Evolutionary conservation across 2,797 vertebrate species (phyloP), one percentile per base, ranked within the genome.

Genomic region (Poeciliopsis paucimaculata): DNA sequence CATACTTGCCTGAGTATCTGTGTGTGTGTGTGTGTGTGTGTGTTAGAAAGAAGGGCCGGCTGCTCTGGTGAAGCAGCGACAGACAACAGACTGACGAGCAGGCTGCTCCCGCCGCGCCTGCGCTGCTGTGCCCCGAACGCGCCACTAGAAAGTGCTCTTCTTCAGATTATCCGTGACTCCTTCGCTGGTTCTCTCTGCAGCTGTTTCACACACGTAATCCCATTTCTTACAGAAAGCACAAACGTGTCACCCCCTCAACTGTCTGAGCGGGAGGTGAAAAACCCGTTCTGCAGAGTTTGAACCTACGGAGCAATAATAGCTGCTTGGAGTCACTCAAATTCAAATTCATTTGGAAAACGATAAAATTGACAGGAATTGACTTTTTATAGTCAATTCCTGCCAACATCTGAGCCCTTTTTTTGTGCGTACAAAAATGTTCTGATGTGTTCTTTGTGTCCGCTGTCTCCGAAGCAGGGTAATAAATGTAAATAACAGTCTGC

Each of bases 61-160:
- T 90, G 91, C 85, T 92, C 0, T 81, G 90, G 87, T 80, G 89
- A 88, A 87, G 82, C 87, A 72, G 92, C 77, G 91, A 91, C 93
- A 94, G 94, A 94, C 94, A 77, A 81, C 92, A 93, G 91, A 91
- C 83, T 77, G 91, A 82, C 86, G 86, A 79, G 83, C 92, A 82
- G 90, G 84, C 92, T 93, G 90, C 91, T 92, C 92, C 91, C 45
- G 86, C 87, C 84, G 89, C 84, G 91, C 73, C 77, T 23, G 41
- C 80, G 76, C 84, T 96, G 97, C 91, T 94, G 93, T 97, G 95
- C 93, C 92, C 90, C 81, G 78, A 90, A 87, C 60, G 84, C 93
- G 82, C 97, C 97, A 93, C 97, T 97, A 97, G 97, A 95, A 96
- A 96, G 96, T 97, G 97, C 97, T 98, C 96, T 97, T 97, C 94